These are phyloP conservation scores for Lysandra coridon DNA, from an alignment of 2,888 invertebrate species.

Conservation along the genomic window DNA sequence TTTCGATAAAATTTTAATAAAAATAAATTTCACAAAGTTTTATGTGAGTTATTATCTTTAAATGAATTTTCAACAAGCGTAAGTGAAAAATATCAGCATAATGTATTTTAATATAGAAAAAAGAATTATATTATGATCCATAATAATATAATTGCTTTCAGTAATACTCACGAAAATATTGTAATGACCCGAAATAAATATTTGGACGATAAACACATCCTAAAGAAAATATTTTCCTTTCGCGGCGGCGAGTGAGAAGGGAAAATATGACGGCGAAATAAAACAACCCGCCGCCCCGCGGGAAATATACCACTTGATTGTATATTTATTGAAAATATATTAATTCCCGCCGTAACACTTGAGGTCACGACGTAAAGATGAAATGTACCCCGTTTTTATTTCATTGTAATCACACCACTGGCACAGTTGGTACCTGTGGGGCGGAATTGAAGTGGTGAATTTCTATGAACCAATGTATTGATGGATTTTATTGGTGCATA, in stretches of 20 bases:
- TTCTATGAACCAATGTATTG: neutral
- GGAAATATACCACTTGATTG: conserved; percentile 25
- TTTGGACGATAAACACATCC: neutral
- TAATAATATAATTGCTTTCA: neutral
- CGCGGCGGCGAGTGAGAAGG: neutral
- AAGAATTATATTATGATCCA: neutral
- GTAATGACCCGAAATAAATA: neutral
- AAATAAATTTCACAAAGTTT: neutral
- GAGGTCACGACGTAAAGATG: neutral
- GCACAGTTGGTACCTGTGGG: neutral
- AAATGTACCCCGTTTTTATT: neutral
- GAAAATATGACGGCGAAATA: neutral
- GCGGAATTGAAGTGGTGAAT: neutral
- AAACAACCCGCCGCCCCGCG: neutral
- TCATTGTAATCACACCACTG: neutral
- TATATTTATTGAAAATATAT: conserved; percentile 29
- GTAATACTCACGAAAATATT: neutral
- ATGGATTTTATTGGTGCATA: neutral
- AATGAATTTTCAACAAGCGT: neutral
- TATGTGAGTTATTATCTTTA: neutral
- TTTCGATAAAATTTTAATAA: neutral
- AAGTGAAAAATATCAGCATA: neutral
- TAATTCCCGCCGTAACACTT: neutral
- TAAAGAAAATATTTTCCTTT: neutral
- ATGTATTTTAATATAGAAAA: neutral